Evolutionary conservation across 2,113 vertebrate genomes (phyloP).

Genomic region (Coracopsis vasa): DNA sequence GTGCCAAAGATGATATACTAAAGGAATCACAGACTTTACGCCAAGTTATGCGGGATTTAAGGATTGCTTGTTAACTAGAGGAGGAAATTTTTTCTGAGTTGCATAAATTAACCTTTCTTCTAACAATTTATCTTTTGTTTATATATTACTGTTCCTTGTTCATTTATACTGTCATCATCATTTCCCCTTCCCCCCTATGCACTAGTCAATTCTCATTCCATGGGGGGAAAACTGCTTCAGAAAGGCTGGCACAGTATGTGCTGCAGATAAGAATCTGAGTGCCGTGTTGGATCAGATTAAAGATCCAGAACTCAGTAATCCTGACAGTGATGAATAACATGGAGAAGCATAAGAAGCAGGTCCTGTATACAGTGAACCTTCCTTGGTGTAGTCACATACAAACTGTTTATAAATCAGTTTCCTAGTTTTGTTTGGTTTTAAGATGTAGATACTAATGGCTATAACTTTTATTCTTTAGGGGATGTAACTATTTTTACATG

Average conservation of each 20-base stretch:
- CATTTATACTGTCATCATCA: neutral
- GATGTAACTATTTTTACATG: neutral
- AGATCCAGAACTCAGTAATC: neutral
- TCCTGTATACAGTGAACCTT: neutral
- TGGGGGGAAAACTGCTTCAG: neutral
- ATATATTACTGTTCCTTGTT: constrained; percentile 17
- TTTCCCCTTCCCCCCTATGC: neutral
- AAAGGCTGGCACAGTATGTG: neutral
- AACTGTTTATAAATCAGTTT: neutral
- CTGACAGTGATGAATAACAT: neutral
- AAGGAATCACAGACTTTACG: neutral
- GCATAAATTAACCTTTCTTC: constrained; percentile 55
- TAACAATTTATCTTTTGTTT: constrained; percentile 55
- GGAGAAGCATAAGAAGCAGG: accelerated
- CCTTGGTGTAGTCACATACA: neutral
- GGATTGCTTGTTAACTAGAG: neutral
- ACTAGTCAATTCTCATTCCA: neutral
- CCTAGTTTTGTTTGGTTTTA: neutral
- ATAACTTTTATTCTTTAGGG: neutral
- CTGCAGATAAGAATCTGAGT: neutral
- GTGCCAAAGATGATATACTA: constrained; percentile 16
- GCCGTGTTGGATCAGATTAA: neutral
- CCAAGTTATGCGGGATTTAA: neutral
- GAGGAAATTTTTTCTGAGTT: constrained; percentile 15
- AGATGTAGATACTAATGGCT: neutral